These are phyloP conservation scores for Apoderus coryli DNA, from an alignment of 2,888 invertebrate genomes.

Conservation along the genomic window DNA sequence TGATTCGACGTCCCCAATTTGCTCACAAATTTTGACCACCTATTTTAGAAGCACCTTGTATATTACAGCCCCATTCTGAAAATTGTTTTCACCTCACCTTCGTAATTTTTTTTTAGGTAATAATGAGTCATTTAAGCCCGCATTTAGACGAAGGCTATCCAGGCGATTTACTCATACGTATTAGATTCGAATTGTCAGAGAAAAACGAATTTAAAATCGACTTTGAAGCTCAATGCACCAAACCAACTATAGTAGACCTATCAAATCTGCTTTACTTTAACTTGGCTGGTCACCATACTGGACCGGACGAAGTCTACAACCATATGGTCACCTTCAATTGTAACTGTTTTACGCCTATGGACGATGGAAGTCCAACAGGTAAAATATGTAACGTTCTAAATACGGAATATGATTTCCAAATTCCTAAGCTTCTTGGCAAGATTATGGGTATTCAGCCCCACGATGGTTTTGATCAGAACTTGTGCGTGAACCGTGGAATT, in stretches of 20 bases:
- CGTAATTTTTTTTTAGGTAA: too few relatives aligned
- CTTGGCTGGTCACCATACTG: slow-evolving; percentile 70
- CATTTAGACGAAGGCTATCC: slow-evolving; percentile 80
- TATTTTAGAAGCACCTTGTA: too few relatives aligned
- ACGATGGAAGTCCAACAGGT: slow-evolving; percentile 58
- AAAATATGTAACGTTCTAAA: slow-evolving; percentile 53
- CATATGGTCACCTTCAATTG: slow-evolving; percentile 63
- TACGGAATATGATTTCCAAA: slow-evolving; percentile 58
- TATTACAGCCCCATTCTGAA: too few relatives aligned
- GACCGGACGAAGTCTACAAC: slow-evolving; percentile 44
- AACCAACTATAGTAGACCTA: slow-evolving; percentile 70
- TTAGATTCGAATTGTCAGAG: slow-evolving; percentile 55
- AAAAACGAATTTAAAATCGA: slow-evolving; percentile 60
- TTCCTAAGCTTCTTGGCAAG: slow-evolving; percentile 44
- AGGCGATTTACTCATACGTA: slow-evolving; percentile 56
- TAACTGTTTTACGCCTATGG: slow-evolving; percentile 55
- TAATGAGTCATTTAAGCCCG: slow-evolving; percentile 57
- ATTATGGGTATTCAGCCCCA: slow-evolving; percentile 47
- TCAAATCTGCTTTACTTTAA: slow-evolving; percentile 84
- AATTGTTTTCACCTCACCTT: too few relatives aligned
- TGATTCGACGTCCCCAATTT: too few relatives aligned
- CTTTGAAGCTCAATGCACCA: slow-evolving; percentile 60
- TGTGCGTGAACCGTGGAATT: slow-evolving; percentile 50
- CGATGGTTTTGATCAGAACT: slow-evolving; percentile 70
- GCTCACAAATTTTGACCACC: too few relatives aligned